Evolutionary conservation across 2,797 vertebrate species (phyloP).

Genomic region (Myripristis murdjan): DNA sequence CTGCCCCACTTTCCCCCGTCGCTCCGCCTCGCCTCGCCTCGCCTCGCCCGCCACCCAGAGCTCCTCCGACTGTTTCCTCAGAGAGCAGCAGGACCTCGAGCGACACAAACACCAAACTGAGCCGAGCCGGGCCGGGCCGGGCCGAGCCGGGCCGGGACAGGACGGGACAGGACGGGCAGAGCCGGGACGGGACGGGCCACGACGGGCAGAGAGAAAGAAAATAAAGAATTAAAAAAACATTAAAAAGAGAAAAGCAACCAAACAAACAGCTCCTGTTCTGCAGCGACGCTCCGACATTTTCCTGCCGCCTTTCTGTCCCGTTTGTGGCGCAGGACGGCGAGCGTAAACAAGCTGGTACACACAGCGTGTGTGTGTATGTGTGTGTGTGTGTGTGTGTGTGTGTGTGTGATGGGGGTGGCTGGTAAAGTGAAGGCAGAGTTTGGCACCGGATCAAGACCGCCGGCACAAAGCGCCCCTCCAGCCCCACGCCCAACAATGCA

Average conservation of each 20-base stretch:
- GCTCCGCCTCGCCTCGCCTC: conserved; percentile 24
- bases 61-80: too few relatives aligned
- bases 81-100: too few relatives aligned
- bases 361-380: conserved; percentile 39
- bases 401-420: not conserved
- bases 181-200: too few relatives aligned
- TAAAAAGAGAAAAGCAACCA: too few relatives aligned
- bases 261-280: too few relatives aligned
- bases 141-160: too few relatives aligned
- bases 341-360: conserved; percentile 58
- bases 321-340: conserved; percentile 21
- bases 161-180: too few relatives aligned
- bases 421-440: conserved; percentile 72
- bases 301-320: conserved; percentile 22
- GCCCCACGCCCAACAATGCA: conserved; percentile 86
- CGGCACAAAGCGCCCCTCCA: conserved; percentile 86
- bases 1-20: conserved; percentile 44
- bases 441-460: conserved; percentile 91
- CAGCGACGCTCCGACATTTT: not conserved
- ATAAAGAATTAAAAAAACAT: too few relatives aligned
- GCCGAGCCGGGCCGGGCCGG: too few relatives aligned
- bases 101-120: too few relatives aligned
- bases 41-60: not conserved
- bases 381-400: conserved; percentile 28
- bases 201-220: too few relatives aligned